Evolutionary conservation across 2,113 vertebrate genomes (phyloP).

Genomic region (Ranitomeya imitator): DNA sequence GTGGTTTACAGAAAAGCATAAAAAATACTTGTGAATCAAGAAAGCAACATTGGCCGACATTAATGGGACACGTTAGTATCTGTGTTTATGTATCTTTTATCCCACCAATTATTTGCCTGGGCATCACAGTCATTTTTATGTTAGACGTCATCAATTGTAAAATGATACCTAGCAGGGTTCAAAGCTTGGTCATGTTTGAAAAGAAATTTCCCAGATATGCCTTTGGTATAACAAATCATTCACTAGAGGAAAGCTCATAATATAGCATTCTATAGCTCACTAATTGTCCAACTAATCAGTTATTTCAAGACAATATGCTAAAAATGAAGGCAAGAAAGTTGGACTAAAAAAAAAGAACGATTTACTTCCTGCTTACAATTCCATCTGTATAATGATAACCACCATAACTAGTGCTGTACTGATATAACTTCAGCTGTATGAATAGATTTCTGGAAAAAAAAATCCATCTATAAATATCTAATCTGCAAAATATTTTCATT

Average conservation of each 20-base stretch:
- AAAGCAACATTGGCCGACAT: not conserved
- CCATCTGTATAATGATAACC: not conserved
- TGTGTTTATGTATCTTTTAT: not conserved
- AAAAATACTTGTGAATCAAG: no score
- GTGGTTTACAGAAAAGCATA: no score
- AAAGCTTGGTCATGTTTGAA: slow-evolving; percentile 38
- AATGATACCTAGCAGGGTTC: slow-evolving; percentile 22
- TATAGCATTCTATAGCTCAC: slow-evolving; percentile 20
- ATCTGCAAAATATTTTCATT: not conserved
- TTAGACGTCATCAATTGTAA: not conserved
- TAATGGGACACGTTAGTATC: not conserved
- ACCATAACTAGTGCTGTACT: not conserved
- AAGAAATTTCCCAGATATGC: slow-evolving; percentile 43
- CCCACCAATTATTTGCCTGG: not conserved
- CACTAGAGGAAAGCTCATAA: not conserved
- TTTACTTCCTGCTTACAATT: not conserved
- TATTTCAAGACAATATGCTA: slow-evolving; percentile 42
- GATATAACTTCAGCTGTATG: not conserved
- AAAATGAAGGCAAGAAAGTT: slow-evolving; percentile 5
- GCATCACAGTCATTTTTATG: not conserved
- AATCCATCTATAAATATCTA: no score
- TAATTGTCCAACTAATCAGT: slow-evolving; percentile 18
- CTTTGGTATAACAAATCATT: slow-evolving; percentile 43
- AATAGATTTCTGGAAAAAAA: no score
- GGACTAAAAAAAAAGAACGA: not conserved